A percentile compares a stretch with the other conserved stretches of the same genome.
Evolutionary conservation across 2,888 invertebrate genomes (phyloP).

Genomic region (Bruchidius siliquastri): DNA sequence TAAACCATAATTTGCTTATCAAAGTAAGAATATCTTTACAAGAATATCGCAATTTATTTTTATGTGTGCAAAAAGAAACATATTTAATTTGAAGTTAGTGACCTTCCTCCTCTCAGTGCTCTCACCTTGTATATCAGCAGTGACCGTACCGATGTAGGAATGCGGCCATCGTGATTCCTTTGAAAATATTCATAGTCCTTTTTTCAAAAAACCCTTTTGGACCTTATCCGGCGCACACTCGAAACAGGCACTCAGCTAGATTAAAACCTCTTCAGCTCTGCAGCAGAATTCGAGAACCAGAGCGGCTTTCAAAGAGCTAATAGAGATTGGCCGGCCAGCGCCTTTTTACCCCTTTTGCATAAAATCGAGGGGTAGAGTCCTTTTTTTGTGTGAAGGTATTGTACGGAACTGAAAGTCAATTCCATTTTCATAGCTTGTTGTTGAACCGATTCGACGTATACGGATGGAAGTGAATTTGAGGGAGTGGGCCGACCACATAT

Average conservation of each 20-base stretch:
- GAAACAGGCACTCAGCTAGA: background rate
- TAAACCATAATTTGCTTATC: too few relatives aligned
- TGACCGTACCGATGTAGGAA: background rate
- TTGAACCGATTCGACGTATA: background rate
- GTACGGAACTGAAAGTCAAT: background rate
- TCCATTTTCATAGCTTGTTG: background rate
- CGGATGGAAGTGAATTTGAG: background rate
- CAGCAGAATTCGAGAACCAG: background rate
- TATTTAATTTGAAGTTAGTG: too few relatives aligned
- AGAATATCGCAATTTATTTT: too few relatives aligned
- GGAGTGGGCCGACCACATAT: background rate
- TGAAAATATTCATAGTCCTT: background rate
- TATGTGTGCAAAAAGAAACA: too few relatives aligned
- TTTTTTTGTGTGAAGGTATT: background rate
- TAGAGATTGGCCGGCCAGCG: background rate
- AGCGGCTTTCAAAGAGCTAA: background rate
- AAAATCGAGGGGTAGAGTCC: background rate
- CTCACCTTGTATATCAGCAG: background rate
- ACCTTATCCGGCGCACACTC: background rate
- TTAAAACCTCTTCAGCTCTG: background rate
- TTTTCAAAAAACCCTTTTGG: background rate
- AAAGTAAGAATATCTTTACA: too few relatives aligned
- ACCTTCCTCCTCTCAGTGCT: background rate
- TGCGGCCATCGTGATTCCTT: background rate
- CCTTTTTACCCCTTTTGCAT: background rate